Percentiles rank a stretch among this genome's conserved stretches.
These are phyloP conservation scores for Leucozona laternaria DNA, from an alignment of 2,888 invertebrate species.

Conservation along the genomic window DNA sequence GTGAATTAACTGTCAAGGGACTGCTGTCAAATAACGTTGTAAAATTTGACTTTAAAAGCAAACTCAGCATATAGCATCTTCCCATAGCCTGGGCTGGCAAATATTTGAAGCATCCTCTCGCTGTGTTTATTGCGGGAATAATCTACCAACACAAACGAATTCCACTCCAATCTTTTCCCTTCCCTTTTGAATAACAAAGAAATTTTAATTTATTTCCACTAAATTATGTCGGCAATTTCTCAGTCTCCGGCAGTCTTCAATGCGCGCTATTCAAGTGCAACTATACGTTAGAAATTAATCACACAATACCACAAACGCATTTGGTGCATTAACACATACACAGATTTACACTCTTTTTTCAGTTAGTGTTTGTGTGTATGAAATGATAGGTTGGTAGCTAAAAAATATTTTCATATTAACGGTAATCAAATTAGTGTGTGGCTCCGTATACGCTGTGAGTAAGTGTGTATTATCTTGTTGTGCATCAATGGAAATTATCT, in stretches of 20 bases:
- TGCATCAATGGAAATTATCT: conserved; percentile 74
- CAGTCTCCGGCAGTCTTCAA: conserved; percentile 16
- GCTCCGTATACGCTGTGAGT: conserved; percentile 2
- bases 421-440: conserved; percentile 60
- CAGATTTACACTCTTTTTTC: conserved; percentile 26
- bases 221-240: conserved; percentile 65
- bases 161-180: background rate
- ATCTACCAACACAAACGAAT: background rate
- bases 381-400: conserved; percentile 38
- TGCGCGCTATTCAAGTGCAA: conserved; percentile 65
- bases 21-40: background rate
- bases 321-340: conserved; percentile 41
- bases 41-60: background rate
- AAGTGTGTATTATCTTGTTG: conserved; percentile 28
- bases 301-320: conserved; percentile 59
- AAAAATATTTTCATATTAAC: conserved; percentile 66
- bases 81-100: background rate
- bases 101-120: background rate
- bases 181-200: background rate
- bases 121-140: background rate
- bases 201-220: conserved; percentile 65
- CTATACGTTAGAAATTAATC: conserved; percentile 65
- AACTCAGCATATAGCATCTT: background rate
- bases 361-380: background rate
- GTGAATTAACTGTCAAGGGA: background rate